phyloP scores from a whole-genome alignment of 2,113 vertebrate species.

The Otis tarda region DNA sequence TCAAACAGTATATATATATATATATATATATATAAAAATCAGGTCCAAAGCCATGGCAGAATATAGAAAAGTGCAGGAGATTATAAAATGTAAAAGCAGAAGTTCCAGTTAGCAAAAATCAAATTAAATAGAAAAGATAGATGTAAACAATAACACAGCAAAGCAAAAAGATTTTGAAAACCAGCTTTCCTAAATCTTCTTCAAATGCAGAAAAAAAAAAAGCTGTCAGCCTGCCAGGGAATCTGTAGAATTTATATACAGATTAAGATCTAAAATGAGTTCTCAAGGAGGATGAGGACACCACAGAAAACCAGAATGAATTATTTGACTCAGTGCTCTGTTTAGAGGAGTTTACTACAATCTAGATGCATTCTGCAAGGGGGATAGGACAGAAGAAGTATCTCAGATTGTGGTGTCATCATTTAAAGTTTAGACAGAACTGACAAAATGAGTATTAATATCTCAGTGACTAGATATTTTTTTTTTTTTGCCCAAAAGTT shows the following conservation, averaged over 20 bases:
- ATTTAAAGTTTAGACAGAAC: neutral
- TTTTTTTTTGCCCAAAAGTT: neutral
- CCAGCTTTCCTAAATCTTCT: neutral
- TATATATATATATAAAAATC: too few relatives aligned
- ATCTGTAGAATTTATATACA: neutral
- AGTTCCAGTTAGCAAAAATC: neutral
- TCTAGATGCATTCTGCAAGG: neutral
- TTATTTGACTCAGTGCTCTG: neutral
- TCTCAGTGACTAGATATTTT: neutral
- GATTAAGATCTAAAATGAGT: neutral
- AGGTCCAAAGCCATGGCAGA: neutral
- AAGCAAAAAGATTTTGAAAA: neutral
- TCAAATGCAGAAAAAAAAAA: neutral
- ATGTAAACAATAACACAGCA: neutral
- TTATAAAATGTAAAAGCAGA: neutral
- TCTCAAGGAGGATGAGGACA: neutral
- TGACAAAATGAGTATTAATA: neutral
- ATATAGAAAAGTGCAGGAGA: neutral
- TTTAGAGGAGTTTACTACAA: neutral
- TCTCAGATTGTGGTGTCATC: neutral
- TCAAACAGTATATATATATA: neutral
- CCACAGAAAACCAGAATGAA: neutral
- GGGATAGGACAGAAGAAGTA: neutral
- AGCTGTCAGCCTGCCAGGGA: neutral
- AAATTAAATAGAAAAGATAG: neutral